A percentile compares a stretch with the other conserved stretches of the same genome.
phyloP scores from a whole-genome alignment of 2,888 invertebrate genomes.

The Rapana venosa region DNA sequence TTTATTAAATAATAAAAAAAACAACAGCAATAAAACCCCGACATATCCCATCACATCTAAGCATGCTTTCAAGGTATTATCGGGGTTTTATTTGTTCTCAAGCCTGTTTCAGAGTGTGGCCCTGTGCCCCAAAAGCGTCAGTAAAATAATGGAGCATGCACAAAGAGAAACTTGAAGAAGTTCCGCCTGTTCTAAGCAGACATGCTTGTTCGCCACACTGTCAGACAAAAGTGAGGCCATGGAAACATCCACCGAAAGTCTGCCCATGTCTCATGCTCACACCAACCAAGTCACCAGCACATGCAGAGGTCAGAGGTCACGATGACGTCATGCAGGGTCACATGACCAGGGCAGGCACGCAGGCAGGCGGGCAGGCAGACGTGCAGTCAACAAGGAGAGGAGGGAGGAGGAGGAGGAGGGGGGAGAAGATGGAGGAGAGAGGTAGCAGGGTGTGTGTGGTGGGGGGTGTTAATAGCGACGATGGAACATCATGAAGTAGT shows the following conservation, averaged over 20 bases:
- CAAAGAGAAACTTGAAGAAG: no score
- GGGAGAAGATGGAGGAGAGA: background rate
- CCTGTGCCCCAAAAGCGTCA: background rate
- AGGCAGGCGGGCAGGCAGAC: background rate
- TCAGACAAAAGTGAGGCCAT: no score
- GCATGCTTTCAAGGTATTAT: background rate
- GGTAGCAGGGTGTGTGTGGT: slow-evolving; percentile 22
- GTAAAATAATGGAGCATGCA: background rate
- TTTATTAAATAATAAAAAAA: background rate
- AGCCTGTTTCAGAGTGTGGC: background rate
- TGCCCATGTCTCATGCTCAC: background rate
- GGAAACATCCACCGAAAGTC: no score
- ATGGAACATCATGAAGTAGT: slow-evolving; percentile 56
- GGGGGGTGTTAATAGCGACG: slow-evolving; percentile 50
- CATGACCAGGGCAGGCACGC: background rate
- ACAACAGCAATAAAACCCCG: background rate
- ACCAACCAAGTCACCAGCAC: background rate
- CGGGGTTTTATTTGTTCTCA: background rate
- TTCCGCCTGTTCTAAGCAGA: no score
- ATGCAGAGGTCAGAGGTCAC: slow-evolving; percentile 24
- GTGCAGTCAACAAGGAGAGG: slow-evolving; percentile 7
- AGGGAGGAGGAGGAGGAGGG: background rate
- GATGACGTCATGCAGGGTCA: slow-evolving; percentile 4
- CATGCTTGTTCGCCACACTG: no score
- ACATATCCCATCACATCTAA: background rate